These are phyloP conservation scores for Danionella dracula DNA, from an alignment of 2,797 vertebrate species.

Conservation along the genomic window DNA sequence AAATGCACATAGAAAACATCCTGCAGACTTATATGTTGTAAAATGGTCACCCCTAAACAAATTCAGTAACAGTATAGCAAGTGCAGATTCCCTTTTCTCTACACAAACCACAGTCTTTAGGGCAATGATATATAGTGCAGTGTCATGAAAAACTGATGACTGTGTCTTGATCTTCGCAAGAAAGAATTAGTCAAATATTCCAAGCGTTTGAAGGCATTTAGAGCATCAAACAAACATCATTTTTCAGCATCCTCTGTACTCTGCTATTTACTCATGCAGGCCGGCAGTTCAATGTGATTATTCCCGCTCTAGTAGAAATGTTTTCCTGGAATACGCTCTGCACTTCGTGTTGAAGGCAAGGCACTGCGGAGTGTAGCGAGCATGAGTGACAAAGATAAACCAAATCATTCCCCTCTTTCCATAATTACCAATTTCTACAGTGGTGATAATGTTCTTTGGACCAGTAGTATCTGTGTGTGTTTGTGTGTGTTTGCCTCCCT, in stretches of 20 bases:
- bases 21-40: no score
- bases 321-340: conserved; percentile 15
- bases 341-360: background rate
- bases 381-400: conserved; percentile 24
- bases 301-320: conserved; percentile 19
- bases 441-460: conserved; percentile 1
- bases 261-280: conserved; percentile 21
- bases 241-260: conserved; percentile 7
- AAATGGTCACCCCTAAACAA: no score
- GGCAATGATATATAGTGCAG: background rate
- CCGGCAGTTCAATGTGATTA: conserved; percentile 24
- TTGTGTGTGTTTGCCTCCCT: background rate
- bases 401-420: conserved; percentile 1
- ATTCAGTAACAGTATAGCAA: no score
- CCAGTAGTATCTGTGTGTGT: background rate
- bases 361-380: background rate
- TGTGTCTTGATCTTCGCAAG: conserved; percentile 6
- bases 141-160: background rate
- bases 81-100: no score
- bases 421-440: conserved; percentile 20
- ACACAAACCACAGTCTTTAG: no score
- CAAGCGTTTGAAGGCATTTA: conserved; percentile 10
- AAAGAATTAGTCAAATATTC: conserved; percentile 8
- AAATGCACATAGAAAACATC: no score
- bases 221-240: conserved; percentile 13